Conservation (phyloP, 2,888 invertebrate species). For the Ornithoptera priamus region DNA sequence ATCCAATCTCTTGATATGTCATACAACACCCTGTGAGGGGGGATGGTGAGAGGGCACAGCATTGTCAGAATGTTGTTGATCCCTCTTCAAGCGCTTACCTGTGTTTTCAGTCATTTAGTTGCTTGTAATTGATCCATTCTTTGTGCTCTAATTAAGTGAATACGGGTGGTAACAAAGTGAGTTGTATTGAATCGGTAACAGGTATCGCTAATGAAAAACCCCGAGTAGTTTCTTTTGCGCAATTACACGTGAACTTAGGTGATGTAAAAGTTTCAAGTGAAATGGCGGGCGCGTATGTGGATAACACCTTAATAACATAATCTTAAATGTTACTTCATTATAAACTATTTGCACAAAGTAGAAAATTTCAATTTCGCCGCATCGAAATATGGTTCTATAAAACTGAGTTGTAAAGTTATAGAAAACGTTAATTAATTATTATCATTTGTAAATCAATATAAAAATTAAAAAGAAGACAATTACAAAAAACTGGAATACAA, state of each 20-base stretch:
- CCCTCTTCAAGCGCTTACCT: conserved; percentile 54
- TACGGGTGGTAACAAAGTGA: neutral
- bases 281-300: neutral
- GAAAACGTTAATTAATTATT: neutral
- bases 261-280: neutral
- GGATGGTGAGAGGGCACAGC: conserved; percentile 41
- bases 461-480: neutral
- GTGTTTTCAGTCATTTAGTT: conserved; percentile 55
- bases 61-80: conserved; percentile 61
- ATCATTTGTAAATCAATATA: neutral
- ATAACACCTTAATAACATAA: neutral
- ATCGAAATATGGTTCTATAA: neutral
- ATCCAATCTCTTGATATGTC: conserved; percentile 65
- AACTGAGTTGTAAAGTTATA: neutral
- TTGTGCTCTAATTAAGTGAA: neutral
- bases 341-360: neutral
- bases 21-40: conserved; percentile 67
- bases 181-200: neutral
- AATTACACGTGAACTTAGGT: no score
- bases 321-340: neutral
- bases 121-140: conserved; percentile 17
- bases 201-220: neutral
- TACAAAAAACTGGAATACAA: neutral
- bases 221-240: no score
- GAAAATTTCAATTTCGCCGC: neutral